Evolutionary conservation across 2,113 vertebrate genomes (phyloP).

Genomic region (Thymallus thymallus): DNA sequence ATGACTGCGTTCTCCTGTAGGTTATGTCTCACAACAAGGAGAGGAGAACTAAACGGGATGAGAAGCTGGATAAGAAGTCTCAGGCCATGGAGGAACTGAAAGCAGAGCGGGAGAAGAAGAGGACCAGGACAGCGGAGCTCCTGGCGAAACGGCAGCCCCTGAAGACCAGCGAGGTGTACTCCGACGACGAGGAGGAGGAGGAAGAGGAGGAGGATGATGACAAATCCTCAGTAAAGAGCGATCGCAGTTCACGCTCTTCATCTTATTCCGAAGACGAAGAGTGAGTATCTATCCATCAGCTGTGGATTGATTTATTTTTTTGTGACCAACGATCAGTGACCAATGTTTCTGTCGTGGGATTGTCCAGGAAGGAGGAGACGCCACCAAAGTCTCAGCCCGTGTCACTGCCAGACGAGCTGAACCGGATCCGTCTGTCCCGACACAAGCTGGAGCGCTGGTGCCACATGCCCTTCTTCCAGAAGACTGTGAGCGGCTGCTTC

Average conservation of each 20-base stretch:
- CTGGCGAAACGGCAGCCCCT: slow-evolving; percentile 94
- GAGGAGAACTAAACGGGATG: slow-evolving; percentile 91
- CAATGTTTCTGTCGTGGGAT: background rate
- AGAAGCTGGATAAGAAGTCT: slow-evolving; percentile 97
- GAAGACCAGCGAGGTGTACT: slow-evolving; percentile 97
- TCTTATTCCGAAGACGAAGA: slow-evolving; percentile 94
- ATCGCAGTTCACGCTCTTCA: slow-evolving; percentile 89
- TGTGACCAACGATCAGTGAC: background rate
- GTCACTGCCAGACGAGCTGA: slow-evolving; percentile 92
- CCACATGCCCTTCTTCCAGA: slow-evolving; percentile 98
- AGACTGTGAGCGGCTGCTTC: slow-evolving; percentile 96
- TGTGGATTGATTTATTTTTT: no score
- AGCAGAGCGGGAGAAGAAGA: slow-evolving; percentile 95
- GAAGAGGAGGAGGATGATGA: slow-evolving; percentile 91
- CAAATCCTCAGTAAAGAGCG: slow-evolving; percentile 96
- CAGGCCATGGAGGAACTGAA: slow-evolving; percentile 99
- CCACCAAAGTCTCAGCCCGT: slow-evolving; percentile 95
- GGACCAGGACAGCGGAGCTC: slow-evolving; percentile 93
- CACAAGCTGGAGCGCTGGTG: slow-evolving; percentile 98
- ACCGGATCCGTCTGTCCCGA: slow-evolving; percentile 89
- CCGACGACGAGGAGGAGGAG: slow-evolving; percentile 87
- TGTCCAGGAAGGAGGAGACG: slow-evolving; percentile 86
- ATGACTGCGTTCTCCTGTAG: slow-evolving; percentile 54
- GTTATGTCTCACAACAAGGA: slow-evolving; percentile 99
- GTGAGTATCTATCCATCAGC: slow-evolving; percentile 71